Conservation (phyloP, 2,113 vertebrate genomes). For the Cyanocitta stelleri region DNA sequence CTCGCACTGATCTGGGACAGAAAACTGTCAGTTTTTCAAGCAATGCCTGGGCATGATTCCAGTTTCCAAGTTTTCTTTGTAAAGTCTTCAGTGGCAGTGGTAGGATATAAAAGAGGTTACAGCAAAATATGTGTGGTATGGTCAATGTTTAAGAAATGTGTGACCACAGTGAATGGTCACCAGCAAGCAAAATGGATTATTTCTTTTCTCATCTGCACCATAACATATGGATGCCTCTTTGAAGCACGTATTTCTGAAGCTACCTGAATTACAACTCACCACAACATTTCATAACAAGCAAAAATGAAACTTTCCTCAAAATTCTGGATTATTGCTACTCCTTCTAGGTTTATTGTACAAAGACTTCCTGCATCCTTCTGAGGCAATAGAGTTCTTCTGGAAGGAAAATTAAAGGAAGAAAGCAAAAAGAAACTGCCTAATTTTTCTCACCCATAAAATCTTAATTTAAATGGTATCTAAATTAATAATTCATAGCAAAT, state of each 20-base stretch:
- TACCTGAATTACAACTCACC: not conserved
- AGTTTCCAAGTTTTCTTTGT: not conserved
- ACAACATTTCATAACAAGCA: not conserved
- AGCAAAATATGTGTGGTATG: not conserved
- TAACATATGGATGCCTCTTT: not conserved
- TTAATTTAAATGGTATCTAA: not conserved
- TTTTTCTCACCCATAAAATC: not conserved
- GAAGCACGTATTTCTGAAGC: not conserved
- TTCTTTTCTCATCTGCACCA: not conserved
- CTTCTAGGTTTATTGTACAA: not conserved
- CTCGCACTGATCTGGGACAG: accelerated
- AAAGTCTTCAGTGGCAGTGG: not conserved
- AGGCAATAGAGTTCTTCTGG: not conserved
- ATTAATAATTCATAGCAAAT: constrained; percentile 9
- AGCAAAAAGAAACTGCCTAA: not conserved
- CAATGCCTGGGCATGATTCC: not conserved
- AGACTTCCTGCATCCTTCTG: not conserved
- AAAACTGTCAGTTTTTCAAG: not conserved
- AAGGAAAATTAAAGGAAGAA: not conserved
- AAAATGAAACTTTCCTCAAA: not conserved
- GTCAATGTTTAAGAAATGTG: not conserved
- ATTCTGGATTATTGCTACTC: not conserved
- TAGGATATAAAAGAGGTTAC: not conserved
- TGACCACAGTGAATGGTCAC: not conserved
- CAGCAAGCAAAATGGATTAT: not conserved